Conservation (phyloP, 2,113 vertebrate species). For the Crotalus helleri region DNA sequence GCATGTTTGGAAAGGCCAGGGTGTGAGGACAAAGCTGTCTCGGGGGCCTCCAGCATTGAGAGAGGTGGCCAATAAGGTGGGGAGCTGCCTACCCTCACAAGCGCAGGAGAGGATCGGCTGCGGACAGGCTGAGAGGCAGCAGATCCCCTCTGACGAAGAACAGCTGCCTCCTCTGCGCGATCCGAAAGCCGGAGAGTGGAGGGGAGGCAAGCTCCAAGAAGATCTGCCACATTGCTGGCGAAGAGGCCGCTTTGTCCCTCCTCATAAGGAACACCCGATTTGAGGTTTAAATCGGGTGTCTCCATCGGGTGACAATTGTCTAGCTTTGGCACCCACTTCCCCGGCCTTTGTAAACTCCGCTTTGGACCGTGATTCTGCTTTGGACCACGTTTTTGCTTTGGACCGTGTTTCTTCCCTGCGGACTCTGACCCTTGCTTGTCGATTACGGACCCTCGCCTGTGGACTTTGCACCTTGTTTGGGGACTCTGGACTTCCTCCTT, state of each 20-base stretch:
- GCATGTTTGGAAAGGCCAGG: too few species aligned
- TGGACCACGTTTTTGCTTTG: too few species aligned
- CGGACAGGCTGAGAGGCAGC: background rate
- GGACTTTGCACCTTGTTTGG: too few species aligned
- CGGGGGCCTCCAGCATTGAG: background rate
- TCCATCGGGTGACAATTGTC: background rate
- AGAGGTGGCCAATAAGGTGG: background rate
- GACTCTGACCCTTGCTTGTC: too few species aligned
- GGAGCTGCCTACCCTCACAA: background rate
- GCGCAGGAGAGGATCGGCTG: background rate
- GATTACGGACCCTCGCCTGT: too few species aligned
- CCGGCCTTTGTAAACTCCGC: background rate
- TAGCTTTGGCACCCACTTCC: background rate
- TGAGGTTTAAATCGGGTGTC: background rate
- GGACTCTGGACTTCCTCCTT: too few species aligned
- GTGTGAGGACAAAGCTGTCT: rapidly evolving
- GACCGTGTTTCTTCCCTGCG: too few species aligned
- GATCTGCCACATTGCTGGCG: background rate
- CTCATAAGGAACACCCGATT: too few species aligned
- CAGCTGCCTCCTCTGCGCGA: background rate
- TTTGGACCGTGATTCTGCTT: too few species aligned
- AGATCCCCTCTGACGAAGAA: background rate
- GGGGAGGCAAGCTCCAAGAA: background rate
- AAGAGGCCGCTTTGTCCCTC: background rate
- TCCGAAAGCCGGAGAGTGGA: background rate